phyloP scores from a whole-genome alignment of 2,797 vertebrate genomes.

The Sparidentex hasta region DNA sequence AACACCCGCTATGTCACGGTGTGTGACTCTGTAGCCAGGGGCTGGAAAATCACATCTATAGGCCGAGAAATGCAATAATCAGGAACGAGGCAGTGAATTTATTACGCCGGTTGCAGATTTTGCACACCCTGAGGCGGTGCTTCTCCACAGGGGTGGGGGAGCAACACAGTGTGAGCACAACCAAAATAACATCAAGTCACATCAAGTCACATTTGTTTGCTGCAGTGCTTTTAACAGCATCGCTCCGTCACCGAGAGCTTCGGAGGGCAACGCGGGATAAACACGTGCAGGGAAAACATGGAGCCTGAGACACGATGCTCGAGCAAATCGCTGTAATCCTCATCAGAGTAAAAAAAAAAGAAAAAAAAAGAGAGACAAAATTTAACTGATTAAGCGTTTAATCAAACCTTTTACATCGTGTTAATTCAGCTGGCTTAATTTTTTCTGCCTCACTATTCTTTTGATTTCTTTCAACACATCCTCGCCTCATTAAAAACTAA shows the following conservation, averaged over 20 bases:
- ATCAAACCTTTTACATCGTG: background rate
- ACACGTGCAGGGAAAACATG: background rate
- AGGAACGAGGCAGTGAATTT: conserved; percentile 4
- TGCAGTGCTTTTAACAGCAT: background rate
- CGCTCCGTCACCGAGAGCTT: background rate
- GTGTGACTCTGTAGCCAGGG: background rate
- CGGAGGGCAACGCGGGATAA: background rate
- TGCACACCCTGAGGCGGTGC: background rate
- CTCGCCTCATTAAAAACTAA: background rate
- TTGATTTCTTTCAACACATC: background rate
- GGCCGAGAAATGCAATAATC: conserved; percentile 1
- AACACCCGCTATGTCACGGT: conserved; percentile 26
- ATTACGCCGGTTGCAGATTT: conserved; percentile 33
- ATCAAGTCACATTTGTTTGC: conserved; percentile 24
- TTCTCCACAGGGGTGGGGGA: background rate
- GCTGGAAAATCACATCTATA: conserved; percentile 35
- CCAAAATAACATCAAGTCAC: conserved; percentile 34
- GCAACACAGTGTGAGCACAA: background rate
- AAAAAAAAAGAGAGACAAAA: background rate
- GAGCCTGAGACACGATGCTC: background rate
- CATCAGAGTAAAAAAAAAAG: too few species aligned
- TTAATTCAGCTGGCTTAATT: background rate
- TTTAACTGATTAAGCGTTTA: background rate
- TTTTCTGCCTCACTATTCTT: background rate
- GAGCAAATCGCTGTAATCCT: background rate